These are phyloP conservation scores for Drosophila parthenogenetica DNA, from an alignment of 2,888 invertebrate species.

Conservation along the genomic window DNA sequence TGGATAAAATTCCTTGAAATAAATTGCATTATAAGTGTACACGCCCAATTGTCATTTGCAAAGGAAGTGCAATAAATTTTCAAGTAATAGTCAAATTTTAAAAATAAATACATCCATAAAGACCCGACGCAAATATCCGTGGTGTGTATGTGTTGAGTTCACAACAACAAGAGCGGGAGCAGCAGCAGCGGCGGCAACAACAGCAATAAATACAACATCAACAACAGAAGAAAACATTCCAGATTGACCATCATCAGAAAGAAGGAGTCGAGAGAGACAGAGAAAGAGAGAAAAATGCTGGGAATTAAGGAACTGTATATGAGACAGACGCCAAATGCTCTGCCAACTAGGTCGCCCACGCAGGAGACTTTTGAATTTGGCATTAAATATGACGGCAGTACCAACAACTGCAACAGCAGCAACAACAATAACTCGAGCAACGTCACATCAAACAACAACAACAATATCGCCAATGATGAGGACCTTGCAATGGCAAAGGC, in stretches of 20 bases:
- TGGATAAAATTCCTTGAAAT: constrained; percentile 48
- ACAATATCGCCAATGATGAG: constrained; percentile 47
- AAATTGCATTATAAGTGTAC: constrained; percentile 55
- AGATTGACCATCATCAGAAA: constrained; percentile 11
- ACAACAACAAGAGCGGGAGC: no score
- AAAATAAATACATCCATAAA: constrained; percentile 35
- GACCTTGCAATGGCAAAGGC: constrained; percentile 61
- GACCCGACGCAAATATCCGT: constrained; percentile 28
- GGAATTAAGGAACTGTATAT: constrained; percentile 64
- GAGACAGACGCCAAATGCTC: constrained; percentile 49
- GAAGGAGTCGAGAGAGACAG: neutral
- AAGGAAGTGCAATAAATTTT: constrained; percentile 63
- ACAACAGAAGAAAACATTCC: constrained; percentile 7
- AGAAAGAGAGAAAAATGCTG: constrained; percentile 45
- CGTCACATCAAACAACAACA: constrained; percentile 11
- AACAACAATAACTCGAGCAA: constrained; percentile 12
- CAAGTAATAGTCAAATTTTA: constrained; percentile 63
- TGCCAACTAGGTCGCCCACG: constrained; percentile 66
- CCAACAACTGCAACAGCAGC: constrained; percentile 22
- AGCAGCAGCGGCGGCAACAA: no score
- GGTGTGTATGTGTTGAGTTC: constrained; percentile 19
- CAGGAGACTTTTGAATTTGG: constrained; percentile 69
- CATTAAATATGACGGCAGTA: constrained; percentile 52
- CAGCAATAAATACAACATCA: neutral
- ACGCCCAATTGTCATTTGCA: constrained; percentile 42